Percentiles rank a stretch among this genome's conserved stretches.
phyloP scores from a whole-genome alignment of 2,888 invertebrate species.

The Dorcus hopei region DNA sequence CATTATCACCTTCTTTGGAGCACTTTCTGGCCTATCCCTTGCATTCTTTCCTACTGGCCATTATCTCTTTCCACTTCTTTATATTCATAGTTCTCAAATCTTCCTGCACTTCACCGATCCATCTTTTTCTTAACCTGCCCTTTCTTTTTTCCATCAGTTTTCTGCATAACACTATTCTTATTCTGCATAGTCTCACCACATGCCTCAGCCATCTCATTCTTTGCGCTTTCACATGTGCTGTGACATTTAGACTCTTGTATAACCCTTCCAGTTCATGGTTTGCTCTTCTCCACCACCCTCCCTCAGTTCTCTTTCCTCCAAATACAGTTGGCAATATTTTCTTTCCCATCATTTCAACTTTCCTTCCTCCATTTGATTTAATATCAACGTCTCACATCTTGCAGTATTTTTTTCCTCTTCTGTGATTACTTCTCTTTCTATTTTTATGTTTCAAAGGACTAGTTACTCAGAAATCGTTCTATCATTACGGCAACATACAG shows the following conservation, averaged over 20 bases:
- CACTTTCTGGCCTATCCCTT: neutral
- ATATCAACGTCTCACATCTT: too few relatives aligned
- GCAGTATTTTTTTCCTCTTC: too few relatives aligned
- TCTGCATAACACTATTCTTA: neutral
- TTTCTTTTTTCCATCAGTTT: neutral
- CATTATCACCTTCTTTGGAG: neutral
- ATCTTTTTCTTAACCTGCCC: neutral
- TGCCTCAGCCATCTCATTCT: neutral
- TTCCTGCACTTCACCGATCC: neutral
- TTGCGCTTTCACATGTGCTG: too few relatives aligned
- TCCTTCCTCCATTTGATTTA: too few relatives aligned
- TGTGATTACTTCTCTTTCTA: too few relatives aligned
- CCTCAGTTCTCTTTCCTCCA: neutral
- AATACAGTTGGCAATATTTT: neutral
- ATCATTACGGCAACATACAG: too few relatives aligned
- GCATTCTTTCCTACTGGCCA: neutral
- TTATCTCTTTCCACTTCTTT: neutral
- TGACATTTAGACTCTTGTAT: neutral
- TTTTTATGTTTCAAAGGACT: too few relatives aligned
- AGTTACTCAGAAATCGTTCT: too few relatives aligned
- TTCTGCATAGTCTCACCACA: neutral
- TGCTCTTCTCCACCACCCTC: neutral
- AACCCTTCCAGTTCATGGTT: neutral
- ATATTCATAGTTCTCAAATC: neutral
- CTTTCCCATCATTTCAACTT: neutral